A percentile compares a stretch with the other conserved stretches of the same genome.
phyloP scores from a whole-genome alignment of 2,888 invertebrate genomes.

The Oscheius sp. region DNA sequence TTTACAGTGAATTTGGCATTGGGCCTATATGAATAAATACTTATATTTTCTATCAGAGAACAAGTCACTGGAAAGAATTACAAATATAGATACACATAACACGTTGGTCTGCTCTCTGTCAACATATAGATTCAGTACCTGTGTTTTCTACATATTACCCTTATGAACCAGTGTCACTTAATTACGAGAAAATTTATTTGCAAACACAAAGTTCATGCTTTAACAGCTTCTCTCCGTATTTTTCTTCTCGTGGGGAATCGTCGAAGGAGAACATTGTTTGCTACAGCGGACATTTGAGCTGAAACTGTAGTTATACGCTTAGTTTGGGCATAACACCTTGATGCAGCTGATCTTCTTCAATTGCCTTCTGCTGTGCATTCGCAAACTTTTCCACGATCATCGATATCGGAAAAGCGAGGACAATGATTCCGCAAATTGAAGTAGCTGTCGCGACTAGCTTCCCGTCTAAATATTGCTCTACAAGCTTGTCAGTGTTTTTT shows the following conservation, averaged over 20 bases:
- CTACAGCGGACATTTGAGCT: slow-evolving; percentile 71
- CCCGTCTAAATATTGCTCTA: slow-evolving; percentile 57
- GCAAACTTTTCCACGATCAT: slow-evolving; percentile 73
- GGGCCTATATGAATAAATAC: too few species aligned
- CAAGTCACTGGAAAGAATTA: too few species aligned
- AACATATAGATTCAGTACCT: too few species aligned
- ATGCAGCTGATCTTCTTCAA: slow-evolving; percentile 67
- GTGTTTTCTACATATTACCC: too few species aligned
- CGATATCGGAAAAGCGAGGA: slow-evolving; percentile 71
- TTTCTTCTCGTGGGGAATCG: slow-evolving; percentile 64
- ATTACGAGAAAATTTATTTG: too few species aligned
- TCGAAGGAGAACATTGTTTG: slow-evolving; percentile 67
- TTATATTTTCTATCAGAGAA: too few species aligned
- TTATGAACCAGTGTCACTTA: too few species aligned
- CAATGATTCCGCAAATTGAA: slow-evolving; percentile 70
- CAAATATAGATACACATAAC: too few species aligned
- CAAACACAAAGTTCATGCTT: not conserved
- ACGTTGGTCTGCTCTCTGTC: too few species aligned
- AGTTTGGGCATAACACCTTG: slow-evolving; percentile 54
- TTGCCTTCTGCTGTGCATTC: slow-evolving; percentile 67
- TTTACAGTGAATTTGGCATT: too few species aligned
- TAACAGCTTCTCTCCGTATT: slow-evolving; percentile 41
- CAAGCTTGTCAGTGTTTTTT: not conserved
- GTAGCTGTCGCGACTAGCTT: slow-evolving; percentile 71
- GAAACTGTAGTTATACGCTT: slow-evolving; percentile 15